Base-by-base conservation (phyloP, 1,140 invertebrate genomes). In the Microplitis demolitor region DNA sequence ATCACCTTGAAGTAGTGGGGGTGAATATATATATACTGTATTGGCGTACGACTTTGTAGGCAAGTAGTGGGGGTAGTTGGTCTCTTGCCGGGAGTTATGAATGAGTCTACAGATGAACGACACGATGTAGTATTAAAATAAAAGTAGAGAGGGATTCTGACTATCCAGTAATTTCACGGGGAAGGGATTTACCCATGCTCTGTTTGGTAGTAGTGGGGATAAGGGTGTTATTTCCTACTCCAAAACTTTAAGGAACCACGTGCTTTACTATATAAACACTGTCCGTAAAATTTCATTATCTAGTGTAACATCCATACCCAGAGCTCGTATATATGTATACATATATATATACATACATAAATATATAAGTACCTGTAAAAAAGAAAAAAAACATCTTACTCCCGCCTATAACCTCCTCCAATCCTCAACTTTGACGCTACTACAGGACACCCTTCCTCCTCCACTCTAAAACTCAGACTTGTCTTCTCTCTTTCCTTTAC, bases 391-490 rank as follows among this genome's bases (percentile, higher is more conserved):
- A 6, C n/a, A n/a, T 2, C 16, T 54, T 4, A 2, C 53, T 24
- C 56, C 56, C 56, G 24, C 16, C 56, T 58, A 45, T 58, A 58
- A 4, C 9, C 14, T 9, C 56, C 24, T 4, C 16, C 9, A 11
- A 6, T 58, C 56, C 16, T 9, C 56, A 9, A 31, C 56, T 24
- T 31, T 58, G 56, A 24, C 56, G 56, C 56, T 31, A 11, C 56
- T 60, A 16, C 60, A 62, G 60, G 60, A 62, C 60, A 62, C 60
- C 60, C 60, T 62, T 68, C 58, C 66, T 73, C 61, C 71, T 45
- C 33, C 60, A 62, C 60, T 62, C 60, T 2, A 24, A 62, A 11
- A 37, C 31, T 35, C 60, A 37, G 31, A n/a, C 60, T n/a, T 33
- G n/a, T 45, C 35, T 60, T 50, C n/a, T 33, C 62, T 53, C 69